These are phyloP conservation scores for Xenopus borealis DNA, from an alignment of 2,113 vertebrate species.

Conservation along the genomic window DNA sequence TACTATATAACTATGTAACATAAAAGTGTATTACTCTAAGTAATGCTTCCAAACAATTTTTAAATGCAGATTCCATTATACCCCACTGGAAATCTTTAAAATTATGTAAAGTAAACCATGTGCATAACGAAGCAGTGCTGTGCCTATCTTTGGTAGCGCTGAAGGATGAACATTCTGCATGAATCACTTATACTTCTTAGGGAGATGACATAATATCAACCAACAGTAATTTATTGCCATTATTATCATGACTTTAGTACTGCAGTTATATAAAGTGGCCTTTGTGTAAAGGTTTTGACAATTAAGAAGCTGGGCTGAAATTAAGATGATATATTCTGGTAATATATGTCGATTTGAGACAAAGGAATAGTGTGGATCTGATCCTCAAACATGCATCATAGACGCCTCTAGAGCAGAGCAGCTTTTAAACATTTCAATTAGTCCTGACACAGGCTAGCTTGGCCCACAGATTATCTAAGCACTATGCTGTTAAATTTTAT, in stretches of 20 bases:
- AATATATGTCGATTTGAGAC: constrained; percentile 65
- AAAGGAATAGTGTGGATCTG: constrained; percentile 58
- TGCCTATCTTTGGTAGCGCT: too few relatives aligned
- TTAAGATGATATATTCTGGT: constrained; percentile 57
- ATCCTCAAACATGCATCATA: constrained; percentile 57
- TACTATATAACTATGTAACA: too few relatives aligned
- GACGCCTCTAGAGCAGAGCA: constrained; percentile 49
- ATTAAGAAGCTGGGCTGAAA: constrained; percentile 62
- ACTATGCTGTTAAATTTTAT: constrained; percentile 57
- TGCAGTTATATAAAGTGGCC: constrained; percentile 70
- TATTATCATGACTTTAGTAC: constrained; percentile 61
- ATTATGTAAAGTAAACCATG: too few relatives aligned
- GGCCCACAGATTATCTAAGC: constrained; percentile 57
- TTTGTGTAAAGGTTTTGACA: constrained; percentile 67
- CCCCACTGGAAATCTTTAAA: too few relatives aligned
- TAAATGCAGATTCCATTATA: too few relatives aligned
- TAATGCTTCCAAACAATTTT: too few relatives aligned
- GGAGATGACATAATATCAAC: constrained; percentile 55
- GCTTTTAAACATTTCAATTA: constrained; percentile 64
- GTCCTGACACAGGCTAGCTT: constrained; percentile 54
- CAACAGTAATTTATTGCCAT: constrained; percentile 71
- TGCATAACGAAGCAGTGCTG: too few relatives aligned
- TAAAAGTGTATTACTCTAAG: too few relatives aligned
- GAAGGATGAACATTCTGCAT: constrained; percentile 15
- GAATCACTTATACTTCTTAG: constrained; percentile 46